A percentile compares a stretch with the other conserved stretches of the same genome.
Evolutionary conservation across 2,888 invertebrate genomes (phyloP).

Genomic region (Argyresthia albistria): DNA sequence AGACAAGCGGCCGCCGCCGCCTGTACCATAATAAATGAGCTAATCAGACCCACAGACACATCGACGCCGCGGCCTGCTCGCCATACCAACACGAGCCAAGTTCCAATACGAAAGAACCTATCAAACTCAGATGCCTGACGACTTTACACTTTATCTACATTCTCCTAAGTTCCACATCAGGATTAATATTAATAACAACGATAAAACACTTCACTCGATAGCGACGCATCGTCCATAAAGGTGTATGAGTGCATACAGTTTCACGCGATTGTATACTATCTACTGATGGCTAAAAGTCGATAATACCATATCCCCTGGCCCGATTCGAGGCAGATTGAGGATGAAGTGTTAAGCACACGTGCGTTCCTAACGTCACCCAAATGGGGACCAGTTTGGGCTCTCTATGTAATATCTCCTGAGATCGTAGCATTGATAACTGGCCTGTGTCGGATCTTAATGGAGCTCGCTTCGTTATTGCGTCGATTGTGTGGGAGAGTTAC

Average conservation of each 20-base stretch:
- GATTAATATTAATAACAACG: conserved; percentile 12
- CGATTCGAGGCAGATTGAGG: conserved; percentile 22
- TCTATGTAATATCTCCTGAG: conserved; percentile 21
- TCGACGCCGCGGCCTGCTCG: conserved; percentile 54
- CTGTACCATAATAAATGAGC: conserved; percentile 37
- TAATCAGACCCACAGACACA: conserved; percentile 65
- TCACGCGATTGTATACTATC: conserved; percentile 28
- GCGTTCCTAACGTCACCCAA: conserved; percentile 59
- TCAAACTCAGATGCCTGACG: conserved; percentile 10
- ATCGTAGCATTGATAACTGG: conserved; percentile 51
- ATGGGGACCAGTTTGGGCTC: conserved; percentile 43
- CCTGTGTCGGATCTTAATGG: conserved; percentile 32
- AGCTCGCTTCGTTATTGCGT: conserved; percentile 22
- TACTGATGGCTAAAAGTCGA: conserved; percentile 13
- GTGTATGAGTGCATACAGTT: too few relatives aligned
- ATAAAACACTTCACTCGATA: conserved; percentile 39
- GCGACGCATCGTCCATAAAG: conserved; percentile 16
- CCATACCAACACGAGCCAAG: conserved; percentile 43
- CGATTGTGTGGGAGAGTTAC: conserved; percentile 3
- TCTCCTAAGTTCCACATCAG: background rate
- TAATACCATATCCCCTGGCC: conserved; percentile 16
- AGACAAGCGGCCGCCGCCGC: conserved; percentile 46
- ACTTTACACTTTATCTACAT: background rate
- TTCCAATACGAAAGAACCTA: conserved; percentile 26
- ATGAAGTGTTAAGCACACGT: conserved; percentile 55